phyloP scores from a whole-genome alignment of 2,888 invertebrate species.

The Callimorpha dominula region DNA sequence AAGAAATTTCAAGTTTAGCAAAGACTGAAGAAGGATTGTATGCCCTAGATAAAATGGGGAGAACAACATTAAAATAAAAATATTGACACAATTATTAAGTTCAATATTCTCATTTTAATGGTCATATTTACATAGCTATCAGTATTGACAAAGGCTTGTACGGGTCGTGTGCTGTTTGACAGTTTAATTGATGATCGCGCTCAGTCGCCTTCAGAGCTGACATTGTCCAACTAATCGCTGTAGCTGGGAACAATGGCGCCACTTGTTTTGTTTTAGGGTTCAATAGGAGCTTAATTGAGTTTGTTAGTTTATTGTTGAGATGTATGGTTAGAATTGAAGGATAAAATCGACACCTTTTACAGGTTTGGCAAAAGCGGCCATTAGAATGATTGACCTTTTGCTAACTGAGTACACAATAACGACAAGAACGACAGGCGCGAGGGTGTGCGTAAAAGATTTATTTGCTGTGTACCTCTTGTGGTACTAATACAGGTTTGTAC shows the following conservation, averaged over 20 bases:
- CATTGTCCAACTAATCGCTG: constrained; percentile 63
- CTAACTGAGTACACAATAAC: neutral
- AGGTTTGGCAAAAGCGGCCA: neutral
- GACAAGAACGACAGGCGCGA: neutral
- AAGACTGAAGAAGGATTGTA: neutral
- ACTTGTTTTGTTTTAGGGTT: constrained; percentile 50
- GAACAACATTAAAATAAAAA: neutral
- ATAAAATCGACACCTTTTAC: neutral
- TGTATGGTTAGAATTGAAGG: neutral
- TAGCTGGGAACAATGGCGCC: constrained; percentile 57
- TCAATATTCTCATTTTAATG: constrained; percentile 1
- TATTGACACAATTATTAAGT: neutral
- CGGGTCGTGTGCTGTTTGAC: constrained; percentile 65
- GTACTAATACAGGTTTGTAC: neutral
- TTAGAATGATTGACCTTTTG: neutral
- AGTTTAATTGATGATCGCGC: constrained; percentile 72
- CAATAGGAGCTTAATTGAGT: constrained; percentile 7
- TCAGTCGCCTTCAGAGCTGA: constrained; percentile 62
- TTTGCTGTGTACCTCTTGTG: neutral
- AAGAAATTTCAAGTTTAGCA: neutral
- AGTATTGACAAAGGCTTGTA: constrained; percentile 36
- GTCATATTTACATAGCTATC: constrained; percentile 21
- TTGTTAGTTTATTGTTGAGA: neutral
- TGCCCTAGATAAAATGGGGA: neutral
- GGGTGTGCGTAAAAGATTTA: neutral